Evolutionary conservation across 2,113 vertebrate genomes (phyloP).

Genomic region (Amblyopsis rosae): DNA sequence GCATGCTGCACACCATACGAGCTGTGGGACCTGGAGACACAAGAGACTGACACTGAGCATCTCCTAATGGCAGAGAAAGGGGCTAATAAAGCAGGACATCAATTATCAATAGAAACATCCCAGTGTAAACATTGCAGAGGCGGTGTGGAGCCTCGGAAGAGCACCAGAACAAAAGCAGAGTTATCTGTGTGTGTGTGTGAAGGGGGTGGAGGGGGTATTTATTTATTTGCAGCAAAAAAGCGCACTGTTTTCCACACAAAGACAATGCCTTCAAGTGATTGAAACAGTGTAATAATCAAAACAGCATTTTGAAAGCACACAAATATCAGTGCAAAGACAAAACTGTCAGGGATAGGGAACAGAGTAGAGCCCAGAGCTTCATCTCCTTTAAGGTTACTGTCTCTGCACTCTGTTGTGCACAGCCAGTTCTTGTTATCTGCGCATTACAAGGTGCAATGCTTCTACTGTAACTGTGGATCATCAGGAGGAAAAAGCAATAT

Average conservation of each 20-base stretch:
- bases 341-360: neutral
- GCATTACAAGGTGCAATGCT: slow-evolving; percentile 24
- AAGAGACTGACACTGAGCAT: slow-evolving; percentile 18
- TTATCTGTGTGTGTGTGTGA: neutral
- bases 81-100: slow-evolving; percentile 53
- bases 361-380: neutral
- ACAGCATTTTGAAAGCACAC: neutral
- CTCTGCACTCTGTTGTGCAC: slow-evolving; percentile 11
- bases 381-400: neutral
- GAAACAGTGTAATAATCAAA: neutral
- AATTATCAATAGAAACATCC: slow-evolving; percentile 44
- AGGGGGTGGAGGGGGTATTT: neutral
- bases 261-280: neutral
- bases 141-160: slow-evolving; percentile 24
- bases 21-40: slow-evolving; percentile 29
- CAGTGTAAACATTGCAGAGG: slow-evolving; percentile 26
- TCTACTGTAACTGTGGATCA: slow-evolving; percentile 6
- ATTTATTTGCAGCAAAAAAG: neutral
- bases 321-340: neutral
- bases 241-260: no score
- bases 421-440: neutral
- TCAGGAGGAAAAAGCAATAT: neutral
- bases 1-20: slow-evolving; percentile 39
- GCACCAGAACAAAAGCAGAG: slow-evolving; percentile 3
- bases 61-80: slow-evolving; percentile 48